Base-by-base conservation (phyloP, 1,140 invertebrate species). In the Tetramorium simillimum region DNA sequence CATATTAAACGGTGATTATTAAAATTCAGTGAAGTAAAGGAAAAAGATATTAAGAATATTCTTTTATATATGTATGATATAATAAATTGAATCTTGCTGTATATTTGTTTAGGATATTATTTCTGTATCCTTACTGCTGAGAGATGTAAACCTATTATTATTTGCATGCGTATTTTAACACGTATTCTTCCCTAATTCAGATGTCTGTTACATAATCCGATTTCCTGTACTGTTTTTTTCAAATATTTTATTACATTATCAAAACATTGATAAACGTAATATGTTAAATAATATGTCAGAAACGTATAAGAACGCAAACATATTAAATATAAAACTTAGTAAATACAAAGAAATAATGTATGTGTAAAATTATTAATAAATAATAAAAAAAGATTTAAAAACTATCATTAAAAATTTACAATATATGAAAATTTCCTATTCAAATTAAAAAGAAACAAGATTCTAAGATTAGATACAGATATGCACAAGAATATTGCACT, bases 151-250 rank as follows among this genome's bases (percentile, higher is more conserved):
- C 12, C 2, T 28, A 16, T 46, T 77, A 10, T 75, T 16, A 63
- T 28, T 63, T 77, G 77, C 62, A 80, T 80, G 76, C 14, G n/a
- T 33, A 77, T 78, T 65, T 78, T 65, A 46, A 78, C 21, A 21
- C 21, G 14, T 37, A 37, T 1, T 37, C 0, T 80, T 14, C 51
- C 9, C 14, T 49, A 24, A 80, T 51, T 33, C 33, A 56, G 0
- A 69, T 51, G 49, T 62, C 14, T 56, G 9, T 28, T 62, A n/a
- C 1, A 63, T 43, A 77, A n/a, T 16, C n/a, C 16, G 5, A 62
- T 60, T 24, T 5, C 37, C 16, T 16, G 1, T 76, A n/a, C 56
- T 14, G 10, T 18, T 76, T 58, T 76, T 12, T 51, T 33, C 7
- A 58, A 40, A 18, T 37, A 40, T 60, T 62, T 43, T 60, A 49